Conservation (phyloP, 1,140 invertebrate species). For the Monomorium pharaonis region DNA sequence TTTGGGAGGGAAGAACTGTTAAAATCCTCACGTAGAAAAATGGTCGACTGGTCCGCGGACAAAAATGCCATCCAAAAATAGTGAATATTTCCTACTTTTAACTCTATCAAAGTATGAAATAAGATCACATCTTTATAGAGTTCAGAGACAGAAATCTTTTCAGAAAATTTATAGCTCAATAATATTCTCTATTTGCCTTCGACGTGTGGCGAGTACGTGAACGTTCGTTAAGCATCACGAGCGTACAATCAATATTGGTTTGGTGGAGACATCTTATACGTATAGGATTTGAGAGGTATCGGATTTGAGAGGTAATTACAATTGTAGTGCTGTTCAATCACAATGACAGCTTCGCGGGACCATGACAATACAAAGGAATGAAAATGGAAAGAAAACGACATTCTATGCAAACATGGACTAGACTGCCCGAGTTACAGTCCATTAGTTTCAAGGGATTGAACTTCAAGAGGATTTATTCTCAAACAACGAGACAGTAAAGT, state of each 20-base stretch:
- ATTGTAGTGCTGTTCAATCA: not conserved
- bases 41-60: not conserved
- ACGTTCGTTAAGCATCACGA: not conserved
- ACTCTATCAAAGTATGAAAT: not conserved
- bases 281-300: too few relatives aligned
- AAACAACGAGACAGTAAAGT: not conserved
- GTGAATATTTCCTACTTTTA: not conserved
- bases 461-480: constrained; percentile 6
- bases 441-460: constrained; percentile 24
- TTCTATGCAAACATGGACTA: not conserved
- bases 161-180: not conserved
- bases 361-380: constrained; percentile 1
- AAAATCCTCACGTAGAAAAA: not conserved
- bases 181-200: not conserved
- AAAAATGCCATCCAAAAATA: not conserved
- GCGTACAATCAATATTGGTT: not conserved
- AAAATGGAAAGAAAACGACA: not conserved
- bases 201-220: not conserved
- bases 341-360: not conserved
- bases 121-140: not conserved
- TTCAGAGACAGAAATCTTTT: not conserved
- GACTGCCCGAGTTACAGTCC: not conserved
- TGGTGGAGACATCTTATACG: not conserved
- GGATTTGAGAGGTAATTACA: not conserved
- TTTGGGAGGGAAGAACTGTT: not conserved